Conservation (phyloP, 2,888 invertebrate species). For the Tachystola acroxantha region DNA sequence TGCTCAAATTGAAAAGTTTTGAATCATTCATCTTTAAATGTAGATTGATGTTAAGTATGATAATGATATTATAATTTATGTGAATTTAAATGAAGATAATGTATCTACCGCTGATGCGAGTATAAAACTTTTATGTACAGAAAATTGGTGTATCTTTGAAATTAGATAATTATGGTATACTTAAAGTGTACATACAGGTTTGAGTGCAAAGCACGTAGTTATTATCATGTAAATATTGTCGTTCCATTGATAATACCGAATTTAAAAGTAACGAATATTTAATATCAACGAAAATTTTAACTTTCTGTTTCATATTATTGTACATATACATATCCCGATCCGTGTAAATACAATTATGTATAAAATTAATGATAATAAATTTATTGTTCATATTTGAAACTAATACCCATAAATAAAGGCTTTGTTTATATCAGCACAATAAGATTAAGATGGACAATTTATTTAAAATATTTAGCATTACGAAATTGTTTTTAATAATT, state of each 20-base stretch:
- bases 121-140: slow-evolving; percentile 1
- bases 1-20: slow-evolving; percentile 57
- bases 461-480: slow-evolving; percentile 8
- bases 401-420: slow-evolving; percentile 6
- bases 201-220: slow-evolving; percentile 56
- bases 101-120: slow-evolving; percentile 6
- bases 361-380: slow-evolving; percentile 19
- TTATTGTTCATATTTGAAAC: slow-evolving; percentile 11
- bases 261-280: slow-evolving; percentile 33
- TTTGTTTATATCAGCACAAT: slow-evolving; percentile 25
- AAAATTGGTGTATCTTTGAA: slow-evolving; percentile 4
- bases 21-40: slow-evolving; percentile 26
- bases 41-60: slow-evolving; percentile 4
- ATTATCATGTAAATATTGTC: slow-evolving; percentile 34
- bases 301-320: slow-evolving; percentile 26
- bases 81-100: slow-evolving; percentile 11
- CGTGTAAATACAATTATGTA: slow-evolving; percentile 40
- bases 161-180: slow-evolving; percentile 16
- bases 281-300: slow-evolving; percentile 42
- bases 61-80: slow-evolving; percentile 15
- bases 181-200: slow-evolving; percentile 33
- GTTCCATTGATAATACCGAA: slow-evolving; percentile 31
- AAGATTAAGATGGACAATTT: slow-evolving; percentile 5
- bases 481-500: slow-evolving; percentile 16
- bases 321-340: slow-evolving; percentile 60